These are phyloP conservation scores for Tamias sibiricus DNA, from an alignment of 2,113 vertebrate genomes.

Conservation along the genomic window DNA sequence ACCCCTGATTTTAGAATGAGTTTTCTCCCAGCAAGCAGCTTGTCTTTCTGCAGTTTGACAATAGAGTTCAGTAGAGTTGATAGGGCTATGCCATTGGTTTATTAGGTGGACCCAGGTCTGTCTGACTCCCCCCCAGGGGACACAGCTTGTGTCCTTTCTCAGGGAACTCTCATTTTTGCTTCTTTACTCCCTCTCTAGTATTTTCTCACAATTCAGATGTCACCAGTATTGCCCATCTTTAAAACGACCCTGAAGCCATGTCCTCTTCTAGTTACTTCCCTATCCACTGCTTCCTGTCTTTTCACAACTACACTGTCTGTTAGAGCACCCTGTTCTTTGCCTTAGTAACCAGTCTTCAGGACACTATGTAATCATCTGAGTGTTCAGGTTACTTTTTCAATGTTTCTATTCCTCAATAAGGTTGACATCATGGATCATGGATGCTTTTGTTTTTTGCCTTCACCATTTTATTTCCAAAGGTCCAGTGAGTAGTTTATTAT, in stretches of 20 bases:
- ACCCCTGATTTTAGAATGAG: background rate
- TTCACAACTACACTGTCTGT: background rate
- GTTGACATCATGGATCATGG: background rate
- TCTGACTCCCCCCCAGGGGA: background rate
- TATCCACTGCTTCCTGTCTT: background rate
- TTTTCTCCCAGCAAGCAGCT: background rate
- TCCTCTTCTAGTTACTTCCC: background rate
- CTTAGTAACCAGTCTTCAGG: background rate
- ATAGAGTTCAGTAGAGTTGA: background rate
- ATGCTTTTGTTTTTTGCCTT: background rate
- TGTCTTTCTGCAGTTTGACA: background rate
- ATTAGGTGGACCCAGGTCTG: background rate
- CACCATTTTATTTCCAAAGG: constrained; percentile 26
- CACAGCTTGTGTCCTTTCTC: background rate
- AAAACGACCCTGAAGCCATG: background rate
- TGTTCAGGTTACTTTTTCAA: background rate
- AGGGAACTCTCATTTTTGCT: background rate
- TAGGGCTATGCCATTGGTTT: background rate
- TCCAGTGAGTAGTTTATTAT: background rate
- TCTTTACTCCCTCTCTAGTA: background rate
- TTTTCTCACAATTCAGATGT: background rate
- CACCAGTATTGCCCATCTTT: background rate
- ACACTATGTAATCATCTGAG: background rate
- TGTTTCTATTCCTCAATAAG: background rate
- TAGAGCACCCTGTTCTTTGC: background rate